Base-by-base conservation (phyloP, 1,140 invertebrate genomes). In the Macrotrachela quadricornifera region DNA sequence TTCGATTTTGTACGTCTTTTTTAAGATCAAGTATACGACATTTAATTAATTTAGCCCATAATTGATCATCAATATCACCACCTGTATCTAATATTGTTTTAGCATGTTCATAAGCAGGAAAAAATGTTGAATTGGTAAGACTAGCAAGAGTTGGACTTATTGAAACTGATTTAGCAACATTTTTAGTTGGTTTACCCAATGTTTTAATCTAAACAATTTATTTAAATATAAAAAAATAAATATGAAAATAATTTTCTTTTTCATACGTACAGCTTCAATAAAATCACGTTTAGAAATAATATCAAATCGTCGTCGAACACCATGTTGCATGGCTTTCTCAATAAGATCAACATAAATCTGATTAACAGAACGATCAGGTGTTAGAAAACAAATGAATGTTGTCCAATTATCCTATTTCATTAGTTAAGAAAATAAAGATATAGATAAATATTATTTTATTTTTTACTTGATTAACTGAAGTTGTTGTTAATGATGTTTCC, bases 1-100 rank as follows among this genome's bases (percentile, higher is more conserved):
- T 57, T 36, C 65, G 59, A 49, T 64, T 65, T 14, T 63, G 47
- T 49, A 68, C 66, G 46, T 60, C 58, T 11, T 53, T 16, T 57
- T 69, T 69, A 14, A 67, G 59, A 21, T 57, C 51, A 41, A 70
- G 46, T 30, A 69, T 53, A 54, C 62, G 63, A 44, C 61, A 68
- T 54, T 69, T 70, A 21, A 69, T 59, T 13, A 69, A 63, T 51
- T 64, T 62, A 36, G 65, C 61, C 46, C 68, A 49, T 16, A 68
- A 55, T 39, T 59, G 55, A 10, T 63, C 42, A 15, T 67, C 63
- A 10, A 70, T 61, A 15, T 65, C 64, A 46, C 67, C 63, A 46
- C 58, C 60, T 37, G 60, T 59, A 44, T 70, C 68, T 10, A 70
- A 55, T 50, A 62, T 56, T 14, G 54, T 49, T 53, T 66, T 68